These are phyloP conservation scores for Orchestia grillus DNA, from an alignment of 1,140 invertebrate species.

Conservation along the genomic window DNA sequence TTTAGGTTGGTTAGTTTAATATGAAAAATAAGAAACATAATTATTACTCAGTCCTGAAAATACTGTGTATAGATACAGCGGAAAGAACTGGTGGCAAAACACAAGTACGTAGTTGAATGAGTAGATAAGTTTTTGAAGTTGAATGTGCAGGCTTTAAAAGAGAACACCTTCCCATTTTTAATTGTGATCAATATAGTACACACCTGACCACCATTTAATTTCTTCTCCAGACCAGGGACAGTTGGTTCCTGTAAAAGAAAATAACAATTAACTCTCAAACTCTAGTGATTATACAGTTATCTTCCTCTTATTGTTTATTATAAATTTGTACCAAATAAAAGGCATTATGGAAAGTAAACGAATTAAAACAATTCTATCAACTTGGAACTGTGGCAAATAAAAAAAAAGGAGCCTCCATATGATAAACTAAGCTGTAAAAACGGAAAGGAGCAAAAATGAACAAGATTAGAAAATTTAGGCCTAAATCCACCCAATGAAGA, in stretches of 20 bases:
- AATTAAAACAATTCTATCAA: background rate
- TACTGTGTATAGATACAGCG: too few relatives aligned
- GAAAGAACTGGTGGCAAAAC: too few relatives aligned
- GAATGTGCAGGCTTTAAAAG: too few relatives aligned
- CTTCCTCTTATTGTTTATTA: background rate
- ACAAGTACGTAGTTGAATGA: too few relatives aligned
- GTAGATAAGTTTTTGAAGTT: too few relatives aligned
- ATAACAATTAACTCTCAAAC: background rate
- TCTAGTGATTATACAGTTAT: background rate
- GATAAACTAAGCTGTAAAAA: too few relatives aligned
- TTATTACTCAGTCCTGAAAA: too few relatives aligned
- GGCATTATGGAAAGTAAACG: too few relatives aligned
- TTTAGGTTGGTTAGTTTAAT: too few relatives aligned
- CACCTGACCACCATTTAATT: slow-evolving; percentile 77
- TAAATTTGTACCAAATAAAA: background rate
- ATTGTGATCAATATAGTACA: background rate
- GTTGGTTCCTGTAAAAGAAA: slow-evolving; percentile 69
- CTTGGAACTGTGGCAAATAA: background rate
- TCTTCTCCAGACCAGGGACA: slow-evolving; percentile 79
- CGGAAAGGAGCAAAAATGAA: background rate
- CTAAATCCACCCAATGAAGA: too few relatives aligned
- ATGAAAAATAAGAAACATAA: too few relatives aligned
- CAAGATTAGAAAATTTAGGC: background rate
- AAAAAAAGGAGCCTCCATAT: background rate
- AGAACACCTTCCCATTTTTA: background rate